Evolutionary conservation across 2,113 vertebrate species (phyloP).

Genomic region (Lanius collurio): DNA sequence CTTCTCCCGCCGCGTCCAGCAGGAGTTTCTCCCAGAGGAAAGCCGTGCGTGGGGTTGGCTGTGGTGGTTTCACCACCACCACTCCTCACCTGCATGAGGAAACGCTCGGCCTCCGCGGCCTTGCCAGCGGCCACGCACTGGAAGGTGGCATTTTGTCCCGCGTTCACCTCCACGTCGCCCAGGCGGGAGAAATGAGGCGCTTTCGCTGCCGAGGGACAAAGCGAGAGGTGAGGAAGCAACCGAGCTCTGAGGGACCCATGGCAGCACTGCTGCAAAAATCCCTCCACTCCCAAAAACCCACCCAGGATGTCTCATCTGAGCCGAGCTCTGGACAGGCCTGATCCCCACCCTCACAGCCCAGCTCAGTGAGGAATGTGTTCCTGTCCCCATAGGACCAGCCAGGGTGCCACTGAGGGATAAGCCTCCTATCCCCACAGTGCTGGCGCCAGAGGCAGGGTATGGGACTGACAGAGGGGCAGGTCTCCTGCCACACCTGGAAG

Average conservation of each 20-base stretch:
- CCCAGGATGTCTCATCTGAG: not conserved
- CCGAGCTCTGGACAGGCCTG: accelerated
- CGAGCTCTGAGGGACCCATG: accelerated
- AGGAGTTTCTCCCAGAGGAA: not conserved
- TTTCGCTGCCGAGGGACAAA: slow-evolving; percentile 79
- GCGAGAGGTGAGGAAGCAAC: not conserved
- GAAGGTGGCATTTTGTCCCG: slow-evolving; percentile 94
- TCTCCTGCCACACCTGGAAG: not conserved
- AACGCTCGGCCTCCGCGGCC: slow-evolving; percentile 84
- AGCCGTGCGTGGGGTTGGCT: accelerated
- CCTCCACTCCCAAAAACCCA: not conserved
- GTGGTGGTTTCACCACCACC: not conserved
- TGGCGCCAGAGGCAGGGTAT: too few species aligned
- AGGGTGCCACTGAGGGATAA: not conserved
- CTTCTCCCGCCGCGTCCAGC: accelerated
- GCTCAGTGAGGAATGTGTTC: not conserved
- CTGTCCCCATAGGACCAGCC: accelerated
- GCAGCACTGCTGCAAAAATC: not conserved
- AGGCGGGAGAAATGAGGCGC: slow-evolving; percentile 94
- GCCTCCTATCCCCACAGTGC: not conserved
- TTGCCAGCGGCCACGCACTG: slow-evolving; percentile 92
- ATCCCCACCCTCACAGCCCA: not conserved
- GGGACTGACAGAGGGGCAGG: not conserved
- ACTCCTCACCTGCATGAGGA: slow-evolving; percentile 89
- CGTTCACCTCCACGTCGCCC: slow-evolving; percentile 95